Conservation (phyloP, 2,797 vertebrate species). For the Synaphobranchus kaupii region DNA sequence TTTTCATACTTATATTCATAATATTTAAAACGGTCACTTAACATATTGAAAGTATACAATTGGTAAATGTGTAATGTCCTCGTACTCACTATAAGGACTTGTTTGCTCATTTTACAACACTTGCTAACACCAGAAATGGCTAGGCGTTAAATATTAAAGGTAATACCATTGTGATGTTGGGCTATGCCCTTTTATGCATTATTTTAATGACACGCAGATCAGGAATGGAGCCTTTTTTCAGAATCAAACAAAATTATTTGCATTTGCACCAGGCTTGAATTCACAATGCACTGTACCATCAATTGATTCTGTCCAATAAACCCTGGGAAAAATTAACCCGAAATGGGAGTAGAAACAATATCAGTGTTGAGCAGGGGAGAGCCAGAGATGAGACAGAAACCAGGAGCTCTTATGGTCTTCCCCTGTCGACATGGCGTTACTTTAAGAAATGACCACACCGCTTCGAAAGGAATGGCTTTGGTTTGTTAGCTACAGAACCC, state of each 20-base stretch:
- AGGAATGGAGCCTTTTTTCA: neutral
- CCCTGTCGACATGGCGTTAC: neutral
- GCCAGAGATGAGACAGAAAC: slow-evolving; percentile 18
- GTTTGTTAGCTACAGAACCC: slow-evolving; percentile 35
- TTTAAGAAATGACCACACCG: slow-evolving; percentile 7
- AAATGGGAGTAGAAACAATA: neutral
- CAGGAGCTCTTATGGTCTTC: neutral
- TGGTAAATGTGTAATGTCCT: neutral
- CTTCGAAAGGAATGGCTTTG: slow-evolving; percentile 19
- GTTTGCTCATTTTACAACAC: neutral
- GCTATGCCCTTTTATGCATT: neutral
- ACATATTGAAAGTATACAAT: neutral
- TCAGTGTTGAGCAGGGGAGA: neutral
- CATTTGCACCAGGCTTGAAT: neutral
- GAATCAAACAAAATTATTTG: neutral
- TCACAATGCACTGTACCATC: neutral
- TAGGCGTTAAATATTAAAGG: neutral
- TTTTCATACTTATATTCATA: neutral
- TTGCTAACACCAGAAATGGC: neutral
- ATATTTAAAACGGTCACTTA: neutral
- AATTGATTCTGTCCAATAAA: neutral
- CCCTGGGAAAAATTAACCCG: neutral
- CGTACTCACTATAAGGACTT: neutral
- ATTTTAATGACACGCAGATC: neutral
- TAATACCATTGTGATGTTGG: neutral